Conservation (phyloP, 1,140 invertebrate genomes). For the Drosophila orosa region DNA sequence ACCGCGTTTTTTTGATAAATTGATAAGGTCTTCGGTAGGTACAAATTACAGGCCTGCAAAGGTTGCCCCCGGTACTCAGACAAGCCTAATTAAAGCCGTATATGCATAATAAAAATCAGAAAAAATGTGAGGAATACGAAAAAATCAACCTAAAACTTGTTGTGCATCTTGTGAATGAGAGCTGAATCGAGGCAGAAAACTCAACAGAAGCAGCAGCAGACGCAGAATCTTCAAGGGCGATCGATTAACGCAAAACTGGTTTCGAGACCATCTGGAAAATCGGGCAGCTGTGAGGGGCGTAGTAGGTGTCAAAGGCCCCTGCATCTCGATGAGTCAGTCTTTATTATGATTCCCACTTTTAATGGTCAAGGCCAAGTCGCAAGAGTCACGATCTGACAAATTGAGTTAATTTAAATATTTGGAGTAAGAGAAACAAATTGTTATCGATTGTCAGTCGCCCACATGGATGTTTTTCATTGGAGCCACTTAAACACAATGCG, state of each 20-base stretch:
- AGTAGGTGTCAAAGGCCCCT: conserved; percentile 61
- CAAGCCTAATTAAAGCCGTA: conserved; percentile 61
- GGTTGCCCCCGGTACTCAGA: conserved; percentile 29
- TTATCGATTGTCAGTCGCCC: conserved; percentile 19
- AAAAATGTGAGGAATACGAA: conserved; percentile 2
- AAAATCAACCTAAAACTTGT: conserved; percentile 52
- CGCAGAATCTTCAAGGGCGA: conserved; percentile 59
- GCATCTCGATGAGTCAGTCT: conserved; percentile 51
- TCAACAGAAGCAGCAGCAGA: conserved; percentile 24
- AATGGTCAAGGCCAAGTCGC: conserved; percentile 57
- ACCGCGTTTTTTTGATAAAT: conserved; percentile 67
- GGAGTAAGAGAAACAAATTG: conserved; percentile 35
- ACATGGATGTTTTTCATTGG: conserved; percentile 4
- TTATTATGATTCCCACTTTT: conserved; percentile 18
- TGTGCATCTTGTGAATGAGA: conserved; percentile 66
- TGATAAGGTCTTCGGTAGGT: conserved; percentile 62
- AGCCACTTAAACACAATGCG: conserved; percentile 15
- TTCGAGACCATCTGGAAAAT: conserved; percentile 26
- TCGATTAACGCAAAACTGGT: conserved; percentile 50
- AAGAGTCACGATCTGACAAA: conserved; percentile 59
- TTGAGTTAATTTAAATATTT: conserved; percentile 72
- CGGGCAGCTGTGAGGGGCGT: conserved; percentile 1
- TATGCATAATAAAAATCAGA: conserved; percentile 44
- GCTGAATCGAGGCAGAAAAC: conserved; percentile 33
- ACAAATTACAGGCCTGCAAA: conserved; percentile 65